A percentile compares a stretch with the other conserved stretches of the same genome.
phyloP scores from a whole-genome alignment of 2,888 invertebrate species.

The Entomobrya proxima region DNA sequence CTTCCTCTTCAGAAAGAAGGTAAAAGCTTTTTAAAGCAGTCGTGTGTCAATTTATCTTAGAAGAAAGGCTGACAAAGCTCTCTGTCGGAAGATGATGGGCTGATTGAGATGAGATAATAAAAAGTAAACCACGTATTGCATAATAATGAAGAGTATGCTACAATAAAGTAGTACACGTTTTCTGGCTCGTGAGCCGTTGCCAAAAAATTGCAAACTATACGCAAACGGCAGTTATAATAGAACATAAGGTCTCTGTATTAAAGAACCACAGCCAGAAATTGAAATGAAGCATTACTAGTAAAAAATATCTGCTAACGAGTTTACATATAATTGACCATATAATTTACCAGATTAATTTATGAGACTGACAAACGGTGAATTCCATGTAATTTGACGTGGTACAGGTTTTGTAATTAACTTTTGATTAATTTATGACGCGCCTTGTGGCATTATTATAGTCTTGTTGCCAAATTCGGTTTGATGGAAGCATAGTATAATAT shows the following conservation, averaged over 20 bases:
- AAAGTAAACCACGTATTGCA: background rate
- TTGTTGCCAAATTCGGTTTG: too few species aligned
- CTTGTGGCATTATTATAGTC: background rate
- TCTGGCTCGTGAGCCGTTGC: background rate
- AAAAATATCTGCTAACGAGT: background rate
- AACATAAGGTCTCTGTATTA: too few species aligned
- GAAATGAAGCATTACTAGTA: background rate
- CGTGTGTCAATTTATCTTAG: background rate
- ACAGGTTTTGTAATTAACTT: background rate
- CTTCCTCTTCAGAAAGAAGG: slow-evolving; percentile 9
- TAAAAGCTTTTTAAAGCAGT: background rate
- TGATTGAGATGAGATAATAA: background rate
- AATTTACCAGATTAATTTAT: background rate
- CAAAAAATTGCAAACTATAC: background rate
- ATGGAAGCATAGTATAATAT: too few species aligned
- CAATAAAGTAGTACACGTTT: too few species aligned
- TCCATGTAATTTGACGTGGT: background rate
- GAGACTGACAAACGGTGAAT: background rate
- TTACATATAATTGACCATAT: background rate
- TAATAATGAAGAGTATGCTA: background rate
- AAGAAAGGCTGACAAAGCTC: background rate
- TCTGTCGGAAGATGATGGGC: too few species aligned
- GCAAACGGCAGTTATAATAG: too few species aligned
- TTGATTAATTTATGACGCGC: background rate
- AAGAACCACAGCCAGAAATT: background rate